Evolutionary conservation across 2,113 vertebrate genomes (phyloP), one percentile per base, ranked within the genome.

Genomic region (Otolemur garnettii): DNA sequence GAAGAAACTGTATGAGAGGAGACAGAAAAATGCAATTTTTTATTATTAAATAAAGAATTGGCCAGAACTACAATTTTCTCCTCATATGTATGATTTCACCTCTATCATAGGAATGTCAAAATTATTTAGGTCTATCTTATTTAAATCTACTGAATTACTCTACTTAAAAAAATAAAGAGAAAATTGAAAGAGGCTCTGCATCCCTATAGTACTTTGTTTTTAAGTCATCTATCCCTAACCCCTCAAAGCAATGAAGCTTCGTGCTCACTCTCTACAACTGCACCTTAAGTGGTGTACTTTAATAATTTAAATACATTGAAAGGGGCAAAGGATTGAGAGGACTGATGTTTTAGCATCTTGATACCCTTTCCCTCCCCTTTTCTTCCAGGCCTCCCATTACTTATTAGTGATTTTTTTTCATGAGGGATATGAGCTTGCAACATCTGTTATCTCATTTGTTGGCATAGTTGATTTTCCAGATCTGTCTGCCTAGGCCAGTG

Each of bases 391-490:
- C 5, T 59, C 7, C 22, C 82, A 68, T 82, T 95, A 87, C n/a
- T 57, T 66, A 79, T 33, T 90, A 80, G 79, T 45, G 10, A n/a
- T 28, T 3, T 55, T 55, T 66, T 45, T 38, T 68, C 38, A 1
- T 38, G 22, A 78, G 7, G 24, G 13, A 66, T 81, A 59, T 89
- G 50, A 94, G n/a, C 22, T 64, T 78, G 69, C 33, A 88, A 69
- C 38, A 85, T 28, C 78, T 77, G 53, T 75, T 82, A 60, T 62
- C 74, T 84, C 33, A 71, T 83, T 78, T 75, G 42, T 55, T 91
- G 91, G 78, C 26, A 28, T 22, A 53, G 9, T 64, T 83, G 35
- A 69, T 91, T 96, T 94, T 84, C 88, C 93, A 96, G 79, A 66
- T 88, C 64, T 91, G 30, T 79, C n/a, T 45, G 19, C 71, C 17